These are phyloP conservation scores for Drosophila yooni DNA, from an alignment of 2,888 invertebrate species.

Conservation along the genomic window DNA sequence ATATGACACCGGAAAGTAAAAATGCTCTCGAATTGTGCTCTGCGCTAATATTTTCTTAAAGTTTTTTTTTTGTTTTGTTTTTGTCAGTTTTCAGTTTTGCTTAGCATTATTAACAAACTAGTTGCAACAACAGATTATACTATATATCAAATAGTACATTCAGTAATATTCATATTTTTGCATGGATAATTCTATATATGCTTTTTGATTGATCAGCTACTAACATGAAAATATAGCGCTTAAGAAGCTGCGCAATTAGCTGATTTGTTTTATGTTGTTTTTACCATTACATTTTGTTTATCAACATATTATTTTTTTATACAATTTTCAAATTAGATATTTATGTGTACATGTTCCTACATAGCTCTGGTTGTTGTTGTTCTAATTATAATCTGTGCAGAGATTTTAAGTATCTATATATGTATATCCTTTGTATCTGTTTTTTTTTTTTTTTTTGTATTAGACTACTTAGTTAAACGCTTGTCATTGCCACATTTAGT, in stretches of 20 bases:
- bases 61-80: constrained; percentile 1
- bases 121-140: constrained; percentile 61
- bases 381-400: constrained; percentile 17
- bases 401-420: constrained; percentile 13
- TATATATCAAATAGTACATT: constrained; percentile 43
- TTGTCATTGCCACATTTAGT: constrained; percentile 30
- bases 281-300: constrained; percentile 17
- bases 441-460: not conserved
- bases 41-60: constrained; percentile 43
- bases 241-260: constrained; percentile 25
- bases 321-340: constrained; percentile 30
- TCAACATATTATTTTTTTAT: constrained; percentile 25
- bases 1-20: constrained; percentile 13
- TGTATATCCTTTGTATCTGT: constrained; percentile 12
- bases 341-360: constrained; percentile 23
- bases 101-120: constrained; percentile 38
- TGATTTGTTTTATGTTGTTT: constrained; percentile 5
- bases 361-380: constrained; percentile 10
- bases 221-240: constrained; percentile 43
- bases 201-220: constrained; percentile 47
- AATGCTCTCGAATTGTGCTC: constrained; percentile 42
- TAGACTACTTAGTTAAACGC: constrained; percentile 35
- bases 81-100: constrained; percentile 12
- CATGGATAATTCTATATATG: constrained; percentile 15
- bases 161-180: constrained; percentile 34